Conservation (phyloP, 35 echinoderm and acorn worm genomes). For the Diadema setosum region DNA sequence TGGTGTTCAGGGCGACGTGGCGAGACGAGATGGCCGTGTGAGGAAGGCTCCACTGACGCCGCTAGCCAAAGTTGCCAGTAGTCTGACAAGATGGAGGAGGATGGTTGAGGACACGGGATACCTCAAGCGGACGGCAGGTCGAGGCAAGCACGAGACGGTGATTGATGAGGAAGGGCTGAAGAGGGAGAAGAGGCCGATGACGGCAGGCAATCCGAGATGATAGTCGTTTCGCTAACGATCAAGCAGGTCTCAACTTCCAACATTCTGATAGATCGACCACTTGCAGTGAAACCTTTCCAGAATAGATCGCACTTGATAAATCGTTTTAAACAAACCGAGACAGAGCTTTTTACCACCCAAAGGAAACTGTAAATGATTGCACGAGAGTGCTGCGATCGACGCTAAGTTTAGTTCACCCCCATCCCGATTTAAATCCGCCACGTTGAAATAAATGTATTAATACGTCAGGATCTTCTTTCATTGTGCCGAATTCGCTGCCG, state of each 20-base stretch:
- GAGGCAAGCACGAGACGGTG: background rate
- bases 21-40: background rate
- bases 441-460: too few species aligned
- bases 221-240: background rate
- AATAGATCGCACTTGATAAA: background rate
- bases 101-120: background rate
- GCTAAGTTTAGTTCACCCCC: too few species aligned
- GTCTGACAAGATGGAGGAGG: background rate
- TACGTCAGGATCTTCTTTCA: too few species aligned
- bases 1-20: background rate
- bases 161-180: background rate
- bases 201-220: background rate
- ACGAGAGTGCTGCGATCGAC: too few species aligned
- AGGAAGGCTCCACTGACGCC: background rate
- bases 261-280: too few species aligned
- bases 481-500: too few species aligned
- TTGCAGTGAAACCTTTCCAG: too few species aligned
- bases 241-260: background rate
- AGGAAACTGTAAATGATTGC: too few species aligned
- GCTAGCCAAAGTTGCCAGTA: background rate
- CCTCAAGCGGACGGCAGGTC: background rate
- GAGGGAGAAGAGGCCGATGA: background rate
- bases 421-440: too few species aligned
- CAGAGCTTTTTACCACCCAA: background rate
- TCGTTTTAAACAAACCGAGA: background rate